Percentiles rank a stretch among this genome's conserved stretches.
phyloP scores from a whole-genome alignment of 1,140 invertebrate genomes.

The Drosophila sproati region DNA sequence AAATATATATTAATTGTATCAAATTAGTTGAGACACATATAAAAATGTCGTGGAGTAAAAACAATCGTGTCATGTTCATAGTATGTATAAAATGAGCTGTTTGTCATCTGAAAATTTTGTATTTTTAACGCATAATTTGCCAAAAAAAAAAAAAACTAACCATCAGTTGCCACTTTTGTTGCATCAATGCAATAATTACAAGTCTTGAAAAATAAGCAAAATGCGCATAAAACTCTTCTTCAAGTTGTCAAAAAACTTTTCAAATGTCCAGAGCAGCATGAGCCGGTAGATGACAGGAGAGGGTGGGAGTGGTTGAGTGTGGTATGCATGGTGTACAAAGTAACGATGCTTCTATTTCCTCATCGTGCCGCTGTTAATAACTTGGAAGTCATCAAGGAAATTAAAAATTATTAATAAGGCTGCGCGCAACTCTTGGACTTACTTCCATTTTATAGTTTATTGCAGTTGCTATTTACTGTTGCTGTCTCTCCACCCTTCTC shows the following conservation, averaged over 20 bases:
- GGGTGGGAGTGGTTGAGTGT: not conserved
- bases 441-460: conserved; percentile 75
- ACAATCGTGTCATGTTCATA: too few species aligned
- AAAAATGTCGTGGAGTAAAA: too few species aligned
- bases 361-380: conserved; percentile 65
- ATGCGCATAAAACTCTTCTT: conserved; percentile 58
- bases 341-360: conserved; percentile 22
- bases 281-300: not conserved
- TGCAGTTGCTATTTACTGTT: conserved; percentile 54
- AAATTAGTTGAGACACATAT: too few species aligned
- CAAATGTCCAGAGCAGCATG: not conserved
- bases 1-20: too few species aligned
- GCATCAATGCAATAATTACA: conserved; percentile 51
- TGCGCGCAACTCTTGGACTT: conserved; percentile 51
- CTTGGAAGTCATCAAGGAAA: conserved; percentile 80
- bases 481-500: not conserved
- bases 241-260: conserved; percentile 52
- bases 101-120: too few species aligned
- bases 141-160: too few species aligned
- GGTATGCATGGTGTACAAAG: conserved; percentile 15
- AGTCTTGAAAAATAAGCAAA: conserved; percentile 49
- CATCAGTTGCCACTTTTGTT: not conserved
- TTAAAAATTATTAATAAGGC: conserved; percentile 83
- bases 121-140: not conserved
- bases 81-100: too few species aligned